Base-by-base conservation (phyloP, 2,797 vertebrate species). In the Apodemus agrarius region DNA sequence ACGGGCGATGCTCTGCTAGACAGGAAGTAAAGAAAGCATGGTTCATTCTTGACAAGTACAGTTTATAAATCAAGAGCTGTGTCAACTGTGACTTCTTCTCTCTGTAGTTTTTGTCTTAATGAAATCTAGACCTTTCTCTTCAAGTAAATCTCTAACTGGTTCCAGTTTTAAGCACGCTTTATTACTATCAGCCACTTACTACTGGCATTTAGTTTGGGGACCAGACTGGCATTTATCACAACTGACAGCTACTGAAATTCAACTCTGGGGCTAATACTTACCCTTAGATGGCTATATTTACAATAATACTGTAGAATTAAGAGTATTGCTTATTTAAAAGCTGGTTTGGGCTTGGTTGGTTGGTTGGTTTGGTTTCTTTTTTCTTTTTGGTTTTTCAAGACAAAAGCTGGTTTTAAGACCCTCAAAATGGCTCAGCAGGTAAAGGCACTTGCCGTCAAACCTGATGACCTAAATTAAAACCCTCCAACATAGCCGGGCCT, bases 21-120 rank as follows among this genome's bases (percentile, higher is more conserved):
- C 52, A 52, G 52, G 52, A 26, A 43, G 49, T 84, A 90, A 92
- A 96, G 24, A 93, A 95, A 57, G 12, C 9, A 85, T 85, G 31
- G 9, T 43, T 95, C 80, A 94, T 54, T 86, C 85, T 85, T 91
- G 92, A 80, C 93, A 57, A 72, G 24, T 57, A 57, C 34, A 95
- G 57, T 94, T 96, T 91, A 92, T 24, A 95, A 90, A 78, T 59
- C 57, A 95, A 87, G 95, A 93, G 26, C 22, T 79, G 4, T 26
- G 63, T 83, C 40, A 88, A 17, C 54, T 21, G 84, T 80, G 52
- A 61, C 78, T 92, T 89, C 59, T 78, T 78, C 90, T 78, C 65
- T 78, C 34, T n/a, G 37, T 59, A 34, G 43, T 76, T 72, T 69
- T 85, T 21, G 84, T 75, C 89, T 90, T 26, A 93, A 92, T 43